Evolutionary conservation across 2,797 vertebrate species (phyloP).

Genomic region (Eulemur coronatus): DNA sequence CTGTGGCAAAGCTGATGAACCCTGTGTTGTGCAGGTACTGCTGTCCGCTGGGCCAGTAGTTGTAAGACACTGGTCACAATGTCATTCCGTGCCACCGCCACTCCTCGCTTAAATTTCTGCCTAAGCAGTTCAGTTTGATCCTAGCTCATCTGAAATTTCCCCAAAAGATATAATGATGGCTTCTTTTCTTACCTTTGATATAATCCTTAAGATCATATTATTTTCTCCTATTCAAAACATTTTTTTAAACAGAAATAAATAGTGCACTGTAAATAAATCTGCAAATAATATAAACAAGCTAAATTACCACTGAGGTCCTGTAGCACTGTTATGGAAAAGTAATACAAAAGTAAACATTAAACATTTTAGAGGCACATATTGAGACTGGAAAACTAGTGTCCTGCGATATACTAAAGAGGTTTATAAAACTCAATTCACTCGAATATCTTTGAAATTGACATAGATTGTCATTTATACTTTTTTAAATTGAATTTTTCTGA

Average conservation of each 20-base stretch:
- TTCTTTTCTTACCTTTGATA: neutral
- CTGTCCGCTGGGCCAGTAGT: neutral
- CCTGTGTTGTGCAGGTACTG: neutral
- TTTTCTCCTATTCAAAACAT: neutral
- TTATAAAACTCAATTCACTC: neutral
- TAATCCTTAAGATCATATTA: neutral
- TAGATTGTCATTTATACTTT: neutral
- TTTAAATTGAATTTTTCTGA: neutral
- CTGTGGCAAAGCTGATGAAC: neutral
- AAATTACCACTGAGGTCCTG: neutral
- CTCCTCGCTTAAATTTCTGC: neutral
- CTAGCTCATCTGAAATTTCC: neutral
- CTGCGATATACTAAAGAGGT: neutral
- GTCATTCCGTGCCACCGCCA: neutral
- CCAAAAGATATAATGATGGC: neutral
- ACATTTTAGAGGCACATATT: conserved; percentile 39
- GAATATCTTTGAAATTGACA: neutral
- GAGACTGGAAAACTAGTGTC: neutral
- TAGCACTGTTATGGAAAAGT: neutral
- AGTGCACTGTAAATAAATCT: neutral
- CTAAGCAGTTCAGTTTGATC: neutral
- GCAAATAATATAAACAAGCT: conserved; percentile 25
- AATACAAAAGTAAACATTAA: conserved; percentile 31
- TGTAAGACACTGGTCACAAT: neutral
- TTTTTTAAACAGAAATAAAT: conserved; percentile 34